Base-by-base conservation (phyloP, 1,140 invertebrate genomes). In the Anastrepha obliqua region DNA sequence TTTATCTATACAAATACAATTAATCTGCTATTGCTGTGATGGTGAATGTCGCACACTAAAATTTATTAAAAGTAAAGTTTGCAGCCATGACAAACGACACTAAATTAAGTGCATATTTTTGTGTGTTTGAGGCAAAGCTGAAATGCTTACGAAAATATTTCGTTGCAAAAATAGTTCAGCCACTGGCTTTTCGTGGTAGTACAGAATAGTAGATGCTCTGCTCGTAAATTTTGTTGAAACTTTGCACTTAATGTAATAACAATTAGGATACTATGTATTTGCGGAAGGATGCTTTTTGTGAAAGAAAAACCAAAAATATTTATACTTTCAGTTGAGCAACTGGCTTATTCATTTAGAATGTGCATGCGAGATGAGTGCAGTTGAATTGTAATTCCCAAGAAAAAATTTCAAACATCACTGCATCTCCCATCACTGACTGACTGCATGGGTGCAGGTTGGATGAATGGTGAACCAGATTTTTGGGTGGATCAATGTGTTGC, bases 151-250 rank as follows among this genome's bases (percentile, higher is more conserved):
- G 20, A 42, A 81, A 55, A 81, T 47, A 44, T 74, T 47, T 4
- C 0, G 6, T 44, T 44, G 15, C 39, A 47, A 74, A 62, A 62
- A 62, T 62, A 62, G 13, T 62, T 62, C 15, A 62, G 9, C 15
- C 29, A 15, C n/a, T 11, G 51, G 60, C 60, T 62, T 62, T 62
- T 55, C 11, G 60, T 15, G 13, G 13, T 62, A 62, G 13, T 9
- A 9, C 47, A 47, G 8, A 1, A 9, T 15, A 47, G 44, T n/a
- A 15, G 47, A n/a, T 55, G 51, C 29, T 29, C 29, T 74, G 70
- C 70, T 81, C 74, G 74, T 81, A 81, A 81, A 81, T 81, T 55
- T 81, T 81, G 74, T 29, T 39, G 47, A 81, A 81, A 81, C 74
- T 81, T 81, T 55, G 20, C 74, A 81, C 20, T 81, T 81, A 81